These are phyloP conservation scores for Micrasema minimum DNA, from an alignment of 1,140 invertebrate species.

Conservation along the genomic window DNA sequence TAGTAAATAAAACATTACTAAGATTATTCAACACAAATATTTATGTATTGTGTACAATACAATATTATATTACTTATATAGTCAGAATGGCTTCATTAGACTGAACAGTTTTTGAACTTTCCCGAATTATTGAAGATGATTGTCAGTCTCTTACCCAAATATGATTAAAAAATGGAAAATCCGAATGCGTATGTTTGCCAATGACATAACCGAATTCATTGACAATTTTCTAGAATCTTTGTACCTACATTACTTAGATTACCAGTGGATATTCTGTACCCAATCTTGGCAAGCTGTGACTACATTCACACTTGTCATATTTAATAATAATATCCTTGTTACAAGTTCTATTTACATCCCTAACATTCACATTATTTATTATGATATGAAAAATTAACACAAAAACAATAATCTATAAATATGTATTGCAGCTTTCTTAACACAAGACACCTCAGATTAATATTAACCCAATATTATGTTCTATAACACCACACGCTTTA, in stretches of 20 bases:
- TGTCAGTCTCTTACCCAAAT: slow-evolving; percentile 54
- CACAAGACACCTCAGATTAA: no score
- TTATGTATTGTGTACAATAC: no score
- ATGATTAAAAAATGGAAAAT: slow-evolving; percentile 19
- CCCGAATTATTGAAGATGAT: slow-evolving; percentile 47
- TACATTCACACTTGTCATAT: background rate
- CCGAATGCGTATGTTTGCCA: slow-evolving; percentile 1
- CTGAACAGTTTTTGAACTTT: slow-evolving; percentile 13
- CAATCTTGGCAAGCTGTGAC: no score
- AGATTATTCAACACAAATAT: no score
- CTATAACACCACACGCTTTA: no score
- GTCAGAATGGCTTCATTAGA: background rate
- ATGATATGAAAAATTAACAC: background rate
- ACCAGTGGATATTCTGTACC: no score
- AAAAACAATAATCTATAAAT: background rate
- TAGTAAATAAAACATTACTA: no score
- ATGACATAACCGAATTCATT: background rate
- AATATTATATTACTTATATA: no score
- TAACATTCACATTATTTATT: background rate
- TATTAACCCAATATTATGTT: no score
- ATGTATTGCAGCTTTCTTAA: background rate
- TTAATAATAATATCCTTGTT: slow-evolving; percentile 1
- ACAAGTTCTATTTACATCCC: background rate
- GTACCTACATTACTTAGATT: no score
- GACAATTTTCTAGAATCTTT: slow-evolving; percentile 17